Percentiles rank a stretch among this genome's conserved stretches.
Conservation (phyloP, 2,888 invertebrate species). For the Drosophila mimetica region DNA sequence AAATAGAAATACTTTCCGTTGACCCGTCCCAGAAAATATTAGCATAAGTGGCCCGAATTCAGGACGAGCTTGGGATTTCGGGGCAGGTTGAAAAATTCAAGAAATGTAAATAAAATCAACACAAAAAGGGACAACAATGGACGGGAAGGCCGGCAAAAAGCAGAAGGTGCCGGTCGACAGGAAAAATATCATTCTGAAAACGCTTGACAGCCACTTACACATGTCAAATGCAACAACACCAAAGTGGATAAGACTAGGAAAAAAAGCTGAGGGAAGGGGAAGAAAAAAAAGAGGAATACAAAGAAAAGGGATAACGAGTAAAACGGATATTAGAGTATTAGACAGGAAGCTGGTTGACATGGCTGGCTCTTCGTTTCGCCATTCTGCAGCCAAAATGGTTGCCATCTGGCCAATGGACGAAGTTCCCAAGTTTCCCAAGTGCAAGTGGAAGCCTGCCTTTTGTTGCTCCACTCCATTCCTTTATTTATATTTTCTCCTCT, state of each 20-base stretch:
- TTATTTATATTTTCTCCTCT: slow-evolving; percentile 2
- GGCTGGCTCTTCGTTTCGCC: slow-evolving; percentile 27
- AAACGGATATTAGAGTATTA: slow-evolving; percentile 78
- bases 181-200: slow-evolving; percentile 76
- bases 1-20: slow-evolving; percentile 50
- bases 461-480: slow-evolving; percentile 20
- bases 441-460: slow-evolving; percentile 23
- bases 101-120: slow-evolving; percentile 79
- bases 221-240: slow-evolving; percentile 70
- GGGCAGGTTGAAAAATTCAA: slow-evolving; percentile 63
- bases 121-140: slow-evolving; percentile 60
- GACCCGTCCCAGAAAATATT: slow-evolving; percentile 61
- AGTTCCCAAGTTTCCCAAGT: slow-evolving; percentile 8
- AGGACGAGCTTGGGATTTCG: slow-evolving; percentile 20
- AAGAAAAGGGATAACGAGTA: slow-evolving; percentile 74
- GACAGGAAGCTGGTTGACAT: slow-evolving; percentile 71
- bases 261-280: slow-evolving; percentile 1
- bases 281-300: slow-evolving; percentile 6
- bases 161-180: slow-evolving; percentile 63
- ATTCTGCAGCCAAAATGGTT: slow-evolving; percentile 26
- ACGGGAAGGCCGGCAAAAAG: slow-evolving; percentile 1
- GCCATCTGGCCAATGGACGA: slow-evolving; percentile 48
- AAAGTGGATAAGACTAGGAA: slow-evolving; percentile 26
- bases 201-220: slow-evolving; percentile 79
- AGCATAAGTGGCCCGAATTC: slow-evolving; percentile 61